phyloP scores from a whole-genome alignment of 1,140 invertebrate species.

The Ceratina australensis region DNA sequence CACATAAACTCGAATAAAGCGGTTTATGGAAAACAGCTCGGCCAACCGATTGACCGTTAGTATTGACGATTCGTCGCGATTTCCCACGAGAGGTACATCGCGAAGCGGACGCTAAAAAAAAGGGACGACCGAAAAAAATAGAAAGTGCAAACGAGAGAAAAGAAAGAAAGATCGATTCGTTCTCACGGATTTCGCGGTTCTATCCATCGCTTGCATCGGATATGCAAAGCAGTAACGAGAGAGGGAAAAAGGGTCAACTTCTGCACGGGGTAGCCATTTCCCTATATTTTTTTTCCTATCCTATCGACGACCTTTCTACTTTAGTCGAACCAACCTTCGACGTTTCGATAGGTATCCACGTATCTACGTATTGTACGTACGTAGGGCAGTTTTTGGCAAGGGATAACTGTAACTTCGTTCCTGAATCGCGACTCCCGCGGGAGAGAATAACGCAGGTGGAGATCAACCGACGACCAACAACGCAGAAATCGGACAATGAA shows the following conservation, averaged over 20 bases:
- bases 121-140: not conserved
- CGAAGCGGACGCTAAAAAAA: not conserved
- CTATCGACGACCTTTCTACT: slow-evolving; percentile 5
- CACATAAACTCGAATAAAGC: slow-evolving; percentile 54
- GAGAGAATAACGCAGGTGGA: slow-evolving; percentile 22
- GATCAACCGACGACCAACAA: not conserved
- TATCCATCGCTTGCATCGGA: slow-evolving; percentile 62
- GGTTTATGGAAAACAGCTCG: slow-evolving; percentile 43
- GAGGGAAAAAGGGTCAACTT: slow-evolving; percentile 32
- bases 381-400: slow-evolving; percentile 52
- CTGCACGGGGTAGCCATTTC: slow-evolving; percentile 16
- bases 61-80: slow-evolving; percentile 58
- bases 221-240: slow-evolving; percentile 65
- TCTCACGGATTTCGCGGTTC: slow-evolving; percentile 62
- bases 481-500: slow-evolving; percentile 26
- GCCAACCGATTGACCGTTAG: slow-evolving; percentile 35
- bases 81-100: slow-evolving; percentile 55
- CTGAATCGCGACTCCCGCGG: slow-evolving; percentile 52
- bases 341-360: not conserved
- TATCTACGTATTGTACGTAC: not conserved
- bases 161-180: slow-evolving; percentile 59
- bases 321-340: slow-evolving; percentile 16
- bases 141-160: not conserved
- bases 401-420: slow-evolving; percentile 46
- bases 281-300: not conserved